Conservation (phyloP, 1,140 invertebrate species). For the Dendroctonus ponderosae region DNA sequence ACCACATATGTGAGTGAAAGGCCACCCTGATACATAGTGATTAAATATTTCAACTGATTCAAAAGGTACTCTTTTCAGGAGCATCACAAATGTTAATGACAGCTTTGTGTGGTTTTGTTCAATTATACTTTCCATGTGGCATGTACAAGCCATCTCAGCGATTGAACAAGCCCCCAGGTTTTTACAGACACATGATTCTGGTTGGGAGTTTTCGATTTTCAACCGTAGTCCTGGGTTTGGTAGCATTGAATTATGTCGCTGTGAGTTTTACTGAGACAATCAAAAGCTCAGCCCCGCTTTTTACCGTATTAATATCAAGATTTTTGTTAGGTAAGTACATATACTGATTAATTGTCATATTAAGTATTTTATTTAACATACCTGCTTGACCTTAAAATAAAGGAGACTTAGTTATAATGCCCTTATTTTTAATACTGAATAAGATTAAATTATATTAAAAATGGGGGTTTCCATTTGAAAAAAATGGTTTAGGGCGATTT, state of each 20-base stretch:
- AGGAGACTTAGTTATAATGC: no score
- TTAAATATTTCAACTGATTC: constrained; percentile 9
- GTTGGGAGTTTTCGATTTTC: constrained; percentile 76
- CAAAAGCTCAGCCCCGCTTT: constrained; percentile 81
- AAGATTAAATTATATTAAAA: no score
- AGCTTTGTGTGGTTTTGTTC: constrained; percentile 71
- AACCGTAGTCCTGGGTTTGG: constrained; percentile 72
- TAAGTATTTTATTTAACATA: neutral
- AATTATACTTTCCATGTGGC: constrained; percentile 75
- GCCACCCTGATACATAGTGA: neutral
- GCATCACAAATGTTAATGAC: constrained; percentile 79
- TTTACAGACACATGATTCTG: constrained; percentile 74
- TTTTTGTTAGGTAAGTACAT: constrained; percentile 63
- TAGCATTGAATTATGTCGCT: constrained; percentile 80
- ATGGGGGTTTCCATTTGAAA: no score
- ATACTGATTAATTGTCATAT: neutral
- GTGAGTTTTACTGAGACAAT: constrained; percentile 87
- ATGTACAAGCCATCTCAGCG: constrained; percentile 65
- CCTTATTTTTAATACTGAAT: no score
- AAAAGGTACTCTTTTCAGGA: constrained; percentile 50
- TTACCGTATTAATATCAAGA: constrained; percentile 78
- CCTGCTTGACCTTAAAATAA: neutral
- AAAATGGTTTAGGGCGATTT: no score
- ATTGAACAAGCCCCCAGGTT: constrained; percentile 66
- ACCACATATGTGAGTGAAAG: no score